These are phyloP conservation scores for Rattus rattus DNA, from an alignment of 2,113 vertebrate genomes.

Conservation along the genomic window DNA sequence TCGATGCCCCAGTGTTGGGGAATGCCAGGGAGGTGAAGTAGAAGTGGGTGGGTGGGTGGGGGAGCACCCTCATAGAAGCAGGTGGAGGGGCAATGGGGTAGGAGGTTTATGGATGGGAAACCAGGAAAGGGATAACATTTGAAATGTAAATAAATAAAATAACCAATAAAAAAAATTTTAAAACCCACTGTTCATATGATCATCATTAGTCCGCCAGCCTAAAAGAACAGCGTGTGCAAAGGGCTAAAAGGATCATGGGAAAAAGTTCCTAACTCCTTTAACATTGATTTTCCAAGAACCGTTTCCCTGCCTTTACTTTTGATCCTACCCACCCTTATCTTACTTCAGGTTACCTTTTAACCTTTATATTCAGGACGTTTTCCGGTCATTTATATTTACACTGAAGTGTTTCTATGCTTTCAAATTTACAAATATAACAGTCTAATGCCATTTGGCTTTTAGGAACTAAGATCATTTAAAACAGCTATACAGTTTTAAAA, in stretches of 20 bases:
- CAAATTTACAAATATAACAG: not conserved
- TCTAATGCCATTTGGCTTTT: constrained; percentile 30
- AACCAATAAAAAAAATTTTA: too few relatives aligned
- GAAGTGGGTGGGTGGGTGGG: too few relatives aligned
- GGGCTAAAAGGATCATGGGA: fast-evolving
- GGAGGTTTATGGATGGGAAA: too few relatives aligned
- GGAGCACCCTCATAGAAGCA: too few relatives aligned
- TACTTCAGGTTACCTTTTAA: not conserved
- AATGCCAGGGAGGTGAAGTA: too few relatives aligned
- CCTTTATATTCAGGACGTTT: not conserved
- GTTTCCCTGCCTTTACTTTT: not conserved
- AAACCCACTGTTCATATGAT: not conserved
- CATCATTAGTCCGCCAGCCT: not conserved
- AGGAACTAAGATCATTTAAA: constrained; percentile 4
- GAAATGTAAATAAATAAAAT: too few relatives aligned
- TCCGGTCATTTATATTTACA: not conserved
- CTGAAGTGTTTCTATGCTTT: not conserved
- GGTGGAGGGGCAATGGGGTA: too few relatives aligned
- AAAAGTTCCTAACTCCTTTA: not conserved
- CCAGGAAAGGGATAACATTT: too few relatives aligned
- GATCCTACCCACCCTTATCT: not conserved
- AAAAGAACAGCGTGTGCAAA: not conserved
- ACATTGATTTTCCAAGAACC: not conserved
- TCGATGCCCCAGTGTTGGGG: too few relatives aligned
- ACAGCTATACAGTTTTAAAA: not conserved